Conservation (phyloP, 2,797 vertebrate species). For the Lagorchestes hirsutus region DNA sequence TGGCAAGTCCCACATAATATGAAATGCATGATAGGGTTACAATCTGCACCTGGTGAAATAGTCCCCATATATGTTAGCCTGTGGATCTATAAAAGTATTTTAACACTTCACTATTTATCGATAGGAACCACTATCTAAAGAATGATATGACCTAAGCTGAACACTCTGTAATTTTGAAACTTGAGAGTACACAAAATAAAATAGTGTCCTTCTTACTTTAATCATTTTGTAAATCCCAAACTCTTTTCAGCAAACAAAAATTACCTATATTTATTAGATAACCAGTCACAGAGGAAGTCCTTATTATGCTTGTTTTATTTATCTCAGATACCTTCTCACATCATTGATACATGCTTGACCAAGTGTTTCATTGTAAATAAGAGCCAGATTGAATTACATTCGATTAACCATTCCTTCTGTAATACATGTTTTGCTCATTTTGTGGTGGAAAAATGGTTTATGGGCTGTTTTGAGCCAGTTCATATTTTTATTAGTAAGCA, state of each 20-base stretch:
- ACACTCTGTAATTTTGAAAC: background rate
- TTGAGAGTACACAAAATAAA: conserved; percentile 27
- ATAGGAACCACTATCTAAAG: background rate
- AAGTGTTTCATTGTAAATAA: conserved; percentile 64
- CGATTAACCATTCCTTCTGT: conserved; percentile 61
- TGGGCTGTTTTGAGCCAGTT: conserved; percentile 68
- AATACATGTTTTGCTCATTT: conserved; percentile 56
- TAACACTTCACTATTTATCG: background rate
- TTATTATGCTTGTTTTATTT: background rate
- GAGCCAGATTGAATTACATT: conserved; percentile 55
- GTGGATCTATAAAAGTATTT: background rate
- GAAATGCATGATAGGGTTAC: background rate
- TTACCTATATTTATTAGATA: conserved; percentile 48
- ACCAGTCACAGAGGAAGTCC: background rate
- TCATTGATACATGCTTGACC: conserved; percentile 41
- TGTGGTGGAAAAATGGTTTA: conserved; percentile 56
- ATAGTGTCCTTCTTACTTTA: conserved; percentile 23
- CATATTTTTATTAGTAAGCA: background rate
- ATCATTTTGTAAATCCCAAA: background rate
- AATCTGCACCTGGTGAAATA: background rate
- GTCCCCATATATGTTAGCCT: background rate
- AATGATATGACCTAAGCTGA: background rate
- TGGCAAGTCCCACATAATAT: background rate
- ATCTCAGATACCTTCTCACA: conserved; percentile 51
- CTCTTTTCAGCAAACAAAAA: background rate